Evolutionary conservation across 2,797 vertebrate species (phyloP).

Genomic region (Crocodylus rhombifer): DNA sequence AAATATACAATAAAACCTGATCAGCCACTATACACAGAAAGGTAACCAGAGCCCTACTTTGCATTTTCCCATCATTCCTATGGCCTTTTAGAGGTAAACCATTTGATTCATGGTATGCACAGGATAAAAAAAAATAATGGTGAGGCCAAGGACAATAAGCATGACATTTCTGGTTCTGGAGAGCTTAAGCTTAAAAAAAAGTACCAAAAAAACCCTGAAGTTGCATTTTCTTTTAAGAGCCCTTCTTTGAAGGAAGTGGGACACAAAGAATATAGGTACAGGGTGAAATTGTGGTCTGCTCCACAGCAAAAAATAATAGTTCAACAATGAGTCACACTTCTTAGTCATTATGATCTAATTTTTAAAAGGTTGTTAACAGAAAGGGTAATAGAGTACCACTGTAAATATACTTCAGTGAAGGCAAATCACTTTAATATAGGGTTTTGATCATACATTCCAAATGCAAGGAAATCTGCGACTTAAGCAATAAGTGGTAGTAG

Average conservation of each 20-base stretch:
- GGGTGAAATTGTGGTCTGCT: neutral
- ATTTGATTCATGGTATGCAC: neutral
- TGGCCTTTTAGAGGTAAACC: neutral
- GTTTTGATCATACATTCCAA: neutral
- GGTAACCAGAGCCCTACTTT: neutral
- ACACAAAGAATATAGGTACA: no score
- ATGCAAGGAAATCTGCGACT: neutral
- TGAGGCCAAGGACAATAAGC: no score
- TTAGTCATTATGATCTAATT: neutral
- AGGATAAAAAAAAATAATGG: neutral
- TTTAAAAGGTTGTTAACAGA: neutral
- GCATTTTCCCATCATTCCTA: neutral
- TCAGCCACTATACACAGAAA: neutral
- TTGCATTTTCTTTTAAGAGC: no score
- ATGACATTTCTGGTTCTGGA: no score
- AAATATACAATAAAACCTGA: neutral
- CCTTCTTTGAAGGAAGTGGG: no score
- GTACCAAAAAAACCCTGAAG: no score
- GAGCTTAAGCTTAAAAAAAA: neutral
- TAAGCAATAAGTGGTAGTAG: neutral
- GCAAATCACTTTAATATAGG: neutral
- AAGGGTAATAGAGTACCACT: neutral
- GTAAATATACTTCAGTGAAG: neutral
- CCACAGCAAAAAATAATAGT: neutral
- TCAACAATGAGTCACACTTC: neutral